Percentiles rank a stretch among this genome's conserved stretches.
Evolutionary conservation across 2,113 vertebrate species (phyloP).

Genomic region (Glaucomys volans): DNA sequence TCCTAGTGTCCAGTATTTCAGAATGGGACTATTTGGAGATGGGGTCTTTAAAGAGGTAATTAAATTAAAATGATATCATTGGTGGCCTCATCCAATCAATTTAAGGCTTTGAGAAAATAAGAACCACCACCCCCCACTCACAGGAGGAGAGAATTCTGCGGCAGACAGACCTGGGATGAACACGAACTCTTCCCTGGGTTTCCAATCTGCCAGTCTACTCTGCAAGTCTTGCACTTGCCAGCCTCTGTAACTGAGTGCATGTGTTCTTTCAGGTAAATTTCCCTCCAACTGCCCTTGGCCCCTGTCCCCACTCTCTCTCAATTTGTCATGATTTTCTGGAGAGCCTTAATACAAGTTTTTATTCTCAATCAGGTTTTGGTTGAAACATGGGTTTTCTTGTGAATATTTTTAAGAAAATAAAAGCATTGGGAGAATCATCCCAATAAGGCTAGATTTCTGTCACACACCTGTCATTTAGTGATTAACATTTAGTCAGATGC

Average conservation of each 20-base stretch:
- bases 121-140: neutral
- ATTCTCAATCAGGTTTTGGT: neutral
- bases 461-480: neutral
- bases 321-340: neutral
- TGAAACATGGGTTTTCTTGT: neutral
- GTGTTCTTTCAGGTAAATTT: neutral
- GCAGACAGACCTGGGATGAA: rapidly evolving
- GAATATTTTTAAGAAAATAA: neutral
- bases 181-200: neutral
- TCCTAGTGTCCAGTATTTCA: neutral
- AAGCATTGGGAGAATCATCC: neutral
- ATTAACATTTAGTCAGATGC: neutral
- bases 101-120: neutral
- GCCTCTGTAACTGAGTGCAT: neutral
- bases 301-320: neutral
- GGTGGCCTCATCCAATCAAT: neutral
- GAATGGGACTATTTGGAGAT: neutral
- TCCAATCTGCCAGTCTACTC: neutral
- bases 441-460: neutral
- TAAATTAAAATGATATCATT: neutral
- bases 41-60: neutral
- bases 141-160: neutral
- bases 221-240: neutral
- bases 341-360: neutral
- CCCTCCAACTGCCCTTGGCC: rapidly evolving